Conservation (phyloP, 2,113 vertebrate species). For the Podarcis cretensis region DNA sequence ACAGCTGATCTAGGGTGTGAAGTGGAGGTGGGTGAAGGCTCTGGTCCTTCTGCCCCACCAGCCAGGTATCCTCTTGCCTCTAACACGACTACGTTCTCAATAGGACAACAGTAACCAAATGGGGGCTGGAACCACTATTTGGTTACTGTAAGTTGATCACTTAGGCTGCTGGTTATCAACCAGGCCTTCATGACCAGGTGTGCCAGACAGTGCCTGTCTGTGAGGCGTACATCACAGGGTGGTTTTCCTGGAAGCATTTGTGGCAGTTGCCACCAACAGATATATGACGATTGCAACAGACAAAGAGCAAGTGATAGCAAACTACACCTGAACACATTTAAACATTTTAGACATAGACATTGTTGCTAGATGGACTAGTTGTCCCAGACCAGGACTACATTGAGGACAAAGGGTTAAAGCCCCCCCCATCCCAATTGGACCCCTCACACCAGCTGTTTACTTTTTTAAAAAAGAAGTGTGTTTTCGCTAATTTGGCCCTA, state of each 20-base stretch:
- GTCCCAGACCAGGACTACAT: not conserved
- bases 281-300: not conserved
- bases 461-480: not conserved
- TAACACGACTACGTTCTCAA: rapidly evolving
- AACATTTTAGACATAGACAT: too few species aligned
- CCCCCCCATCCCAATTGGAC: too few species aligned
- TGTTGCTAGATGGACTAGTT: too few species aligned
- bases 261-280: not conserved
- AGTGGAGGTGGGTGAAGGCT: too few species aligned
- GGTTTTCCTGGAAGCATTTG: not conserved
- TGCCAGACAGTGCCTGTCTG: too few species aligned
- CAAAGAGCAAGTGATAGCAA: not conserved
- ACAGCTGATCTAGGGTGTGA: too few species aligned
- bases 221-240: not conserved
- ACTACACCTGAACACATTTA: not conserved
- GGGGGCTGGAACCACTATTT: not conserved
- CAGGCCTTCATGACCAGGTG: not conserved
- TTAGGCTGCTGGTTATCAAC: not conserved
- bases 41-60: too few species aligned
- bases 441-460: too few species aligned
- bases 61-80: not conserved
- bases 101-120: not conserved
- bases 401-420: too few species aligned
- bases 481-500: not conserved
- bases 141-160: not conserved